These are phyloP conservation scores for Dermolepida albohirtum DNA, from an alignment of 2,888 invertebrate species.

Conservation along the genomic window DNA sequence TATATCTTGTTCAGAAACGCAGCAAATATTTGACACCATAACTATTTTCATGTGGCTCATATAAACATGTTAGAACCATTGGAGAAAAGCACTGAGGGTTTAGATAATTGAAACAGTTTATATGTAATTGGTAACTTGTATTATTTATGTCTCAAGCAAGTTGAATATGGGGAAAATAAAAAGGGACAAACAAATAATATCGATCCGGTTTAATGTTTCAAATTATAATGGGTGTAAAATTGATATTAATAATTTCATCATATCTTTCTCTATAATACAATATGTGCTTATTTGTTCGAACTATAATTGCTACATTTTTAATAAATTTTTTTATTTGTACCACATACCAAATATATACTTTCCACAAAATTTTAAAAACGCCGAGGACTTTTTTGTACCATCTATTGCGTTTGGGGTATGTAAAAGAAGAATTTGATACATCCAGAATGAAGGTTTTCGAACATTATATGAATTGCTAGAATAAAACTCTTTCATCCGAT, in stretches of 20 bases:
- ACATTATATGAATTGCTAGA: too few relatives aligned
- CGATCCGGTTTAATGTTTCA: slow-evolving; percentile 38
- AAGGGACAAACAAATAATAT: neutral
- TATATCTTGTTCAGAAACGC: slow-evolving; percentile 53
- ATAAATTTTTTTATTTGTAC: slow-evolving; percentile 54
- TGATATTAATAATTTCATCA: slow-evolving; percentile 48
- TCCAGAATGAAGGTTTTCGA: too few relatives aligned
- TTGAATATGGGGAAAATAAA: slow-evolving; percentile 3
- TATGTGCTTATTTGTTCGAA: slow-evolving; percentile 53
- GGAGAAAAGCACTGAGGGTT: slow-evolving; percentile 50
- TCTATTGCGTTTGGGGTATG: too few relatives aligned
- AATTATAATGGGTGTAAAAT: slow-evolving; percentile 51
- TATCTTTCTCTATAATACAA: slow-evolving; percentile 50
- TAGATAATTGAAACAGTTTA: slow-evolving; percentile 45
- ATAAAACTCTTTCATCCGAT: too few relatives aligned
- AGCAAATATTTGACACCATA: slow-evolving; percentile 55
- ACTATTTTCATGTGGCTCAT: slow-evolving; percentile 59
- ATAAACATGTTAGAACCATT: slow-evolving; percentile 51
- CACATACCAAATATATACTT: slow-evolving; percentile 51
- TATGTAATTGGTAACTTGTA: slow-evolving; percentile 38
- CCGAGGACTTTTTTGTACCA: too few relatives aligned
- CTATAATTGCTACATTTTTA: slow-evolving; percentile 53
- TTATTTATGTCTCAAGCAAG: slow-evolving; percentile 24
- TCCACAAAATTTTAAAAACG: too few relatives aligned
- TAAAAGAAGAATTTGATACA: too few relatives aligned